Evolutionary conservation across 2,888 invertebrate genomes (phyloP).

Genomic region (Julus scanicus): DNA sequence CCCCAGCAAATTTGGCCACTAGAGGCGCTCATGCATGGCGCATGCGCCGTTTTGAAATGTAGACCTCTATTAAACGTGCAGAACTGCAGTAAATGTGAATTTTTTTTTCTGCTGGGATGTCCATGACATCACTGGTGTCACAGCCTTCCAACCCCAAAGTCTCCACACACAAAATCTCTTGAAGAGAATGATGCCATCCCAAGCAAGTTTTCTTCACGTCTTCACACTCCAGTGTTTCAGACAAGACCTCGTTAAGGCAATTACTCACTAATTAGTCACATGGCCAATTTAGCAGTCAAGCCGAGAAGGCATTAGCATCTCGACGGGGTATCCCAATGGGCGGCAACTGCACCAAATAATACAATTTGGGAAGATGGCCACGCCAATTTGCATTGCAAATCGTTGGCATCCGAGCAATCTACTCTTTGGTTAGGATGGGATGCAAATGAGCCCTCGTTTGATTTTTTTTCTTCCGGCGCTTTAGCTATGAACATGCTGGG

Average conservation of each 20-base stretch:
- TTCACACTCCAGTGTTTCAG: background rate
- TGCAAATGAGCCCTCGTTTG: background rate
- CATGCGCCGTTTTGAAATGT: too few relatives aligned
- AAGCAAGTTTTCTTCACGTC: background rate
- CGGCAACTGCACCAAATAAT: background rate
- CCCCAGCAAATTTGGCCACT: too few relatives aligned
- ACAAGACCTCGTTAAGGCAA: background rate
- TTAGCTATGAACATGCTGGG: background rate
- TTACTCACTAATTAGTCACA: background rate
- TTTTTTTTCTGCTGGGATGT: too few relatives aligned
- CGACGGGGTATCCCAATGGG: background rate
- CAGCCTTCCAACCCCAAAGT: too few relatives aligned
- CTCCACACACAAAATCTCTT: too few relatives aligned
- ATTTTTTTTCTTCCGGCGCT: background rate
- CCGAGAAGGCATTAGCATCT: background rate
- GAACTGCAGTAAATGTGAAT: too few relatives aligned
- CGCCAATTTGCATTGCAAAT: background rate
- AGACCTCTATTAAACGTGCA: too few relatives aligned
- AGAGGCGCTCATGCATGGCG: too few relatives aligned
- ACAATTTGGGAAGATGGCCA: background rate
- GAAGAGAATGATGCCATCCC: too few relatives aligned
- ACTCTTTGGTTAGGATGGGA: background rate
- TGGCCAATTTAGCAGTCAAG: slow-evolving; percentile 7
- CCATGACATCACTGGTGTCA: too few relatives aligned
- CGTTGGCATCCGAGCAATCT: background rate